Percentiles rank a stretch among this genome's conserved stretches.
Conservation (phyloP, 2,797 vertebrate genomes). For the Prionace glauca region DNA sequence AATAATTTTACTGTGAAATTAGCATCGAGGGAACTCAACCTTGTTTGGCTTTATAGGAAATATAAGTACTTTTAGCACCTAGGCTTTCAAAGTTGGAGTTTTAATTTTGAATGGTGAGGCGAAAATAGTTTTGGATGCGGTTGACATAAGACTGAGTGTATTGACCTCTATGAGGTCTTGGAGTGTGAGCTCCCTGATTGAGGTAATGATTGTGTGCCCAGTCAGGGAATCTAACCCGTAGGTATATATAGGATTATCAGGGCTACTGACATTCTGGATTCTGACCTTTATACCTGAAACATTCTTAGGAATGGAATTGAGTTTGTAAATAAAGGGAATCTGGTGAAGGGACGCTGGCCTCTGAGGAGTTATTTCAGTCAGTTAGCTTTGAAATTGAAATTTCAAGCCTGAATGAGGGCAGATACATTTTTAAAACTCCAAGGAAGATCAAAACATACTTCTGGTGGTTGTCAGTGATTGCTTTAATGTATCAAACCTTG, state of each 20-base stretch:
- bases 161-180: too few species aligned
- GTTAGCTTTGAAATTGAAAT: not conserved
- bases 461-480: not conserved
- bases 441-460: not conserved
- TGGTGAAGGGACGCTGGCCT: too few species aligned
- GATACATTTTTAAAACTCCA: not conserved
- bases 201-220: too few species aligned
- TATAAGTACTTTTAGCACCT: not conserved
- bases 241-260: too few species aligned
- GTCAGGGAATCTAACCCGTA: too few species aligned
- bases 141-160: not conserved
- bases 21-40: not conserved
- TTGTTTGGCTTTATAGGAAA: not conserved
- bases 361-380: too few species aligned
- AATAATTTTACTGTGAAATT: not conserved
- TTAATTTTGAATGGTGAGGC: not conserved
- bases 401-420: not conserved
- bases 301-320: too few species aligned
- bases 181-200: too few species aligned
- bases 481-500: not conserved
- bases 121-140: not conserved
- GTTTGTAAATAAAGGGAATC: too few species aligned
- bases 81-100: not conserved
- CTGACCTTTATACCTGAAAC: too few species aligned
- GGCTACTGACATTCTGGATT: too few species aligned